phyloP scores from a whole-genome alignment of 2,888 invertebrate species.

The Ecdyonurus torrentis region DNA sequence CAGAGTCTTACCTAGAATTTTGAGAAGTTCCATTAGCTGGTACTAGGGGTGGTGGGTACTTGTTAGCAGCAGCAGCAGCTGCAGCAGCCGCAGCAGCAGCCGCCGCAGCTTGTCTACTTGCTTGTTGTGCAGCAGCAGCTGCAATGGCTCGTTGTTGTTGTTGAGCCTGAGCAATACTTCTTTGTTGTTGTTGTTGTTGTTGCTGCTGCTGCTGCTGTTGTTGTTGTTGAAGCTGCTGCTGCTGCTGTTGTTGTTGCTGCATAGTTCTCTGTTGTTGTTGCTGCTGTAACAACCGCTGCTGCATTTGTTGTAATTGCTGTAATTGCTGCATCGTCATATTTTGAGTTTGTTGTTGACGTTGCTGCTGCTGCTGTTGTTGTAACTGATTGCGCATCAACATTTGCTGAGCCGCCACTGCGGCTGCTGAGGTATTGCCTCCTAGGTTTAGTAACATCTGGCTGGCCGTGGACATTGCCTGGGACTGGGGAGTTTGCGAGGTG shows the following conservation, averaged over 20 bases:
- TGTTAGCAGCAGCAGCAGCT: not conserved
- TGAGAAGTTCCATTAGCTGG: no score
- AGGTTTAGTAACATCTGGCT: not conserved
- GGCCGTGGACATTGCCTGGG: not conserved
- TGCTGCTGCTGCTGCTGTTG: conserved; percentile 4
- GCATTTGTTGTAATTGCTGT: conserved; percentile 12
- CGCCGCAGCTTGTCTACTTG: conserved; percentile 10
- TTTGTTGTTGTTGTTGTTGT: conserved; percentile 4
- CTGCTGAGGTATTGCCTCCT: conserved; percentile 11
- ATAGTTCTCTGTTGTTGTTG: not conserved
- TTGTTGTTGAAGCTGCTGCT: not conserved
- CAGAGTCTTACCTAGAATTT: no score
- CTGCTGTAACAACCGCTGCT: not conserved
- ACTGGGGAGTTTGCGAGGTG: conserved; percentile 2
- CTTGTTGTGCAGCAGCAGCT: conserved; percentile 26
- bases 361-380: conserved; percentile 19
- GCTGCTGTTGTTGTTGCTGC: conserved; percentile 3
- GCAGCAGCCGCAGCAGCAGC: not conserved
- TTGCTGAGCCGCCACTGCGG: conserved; percentile 4
- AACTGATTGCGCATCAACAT: conserved; percentile 15
- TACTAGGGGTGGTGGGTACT: not conserved
- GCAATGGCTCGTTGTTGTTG: conserved; percentile 22
- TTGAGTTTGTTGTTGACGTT: conserved; percentile 18
- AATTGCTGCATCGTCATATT: conserved; percentile 11
- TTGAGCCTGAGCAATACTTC: conserved; percentile 18